A percentile compares a stretch with the other conserved stretches of the same genome.
These are phyloP conservation scores for Diarsia brunnea DNA, from an alignment of 2,888 invertebrate genomes.

Conservation along the genomic window DNA sequence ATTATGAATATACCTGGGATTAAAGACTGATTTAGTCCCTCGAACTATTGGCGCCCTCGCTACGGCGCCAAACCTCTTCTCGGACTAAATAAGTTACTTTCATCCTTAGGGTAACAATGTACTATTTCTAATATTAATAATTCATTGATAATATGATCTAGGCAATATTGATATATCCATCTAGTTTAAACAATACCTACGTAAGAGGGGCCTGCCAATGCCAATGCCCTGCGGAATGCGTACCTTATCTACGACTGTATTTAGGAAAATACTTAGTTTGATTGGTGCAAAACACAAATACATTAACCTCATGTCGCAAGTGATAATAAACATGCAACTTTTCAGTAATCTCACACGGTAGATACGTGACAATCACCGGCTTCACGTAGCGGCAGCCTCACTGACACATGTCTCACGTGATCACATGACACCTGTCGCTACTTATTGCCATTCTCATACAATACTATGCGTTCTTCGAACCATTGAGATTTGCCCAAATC, in stretches of 20 bases:
- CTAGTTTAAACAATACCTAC: conserved; percentile 29
- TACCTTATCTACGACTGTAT: neutral
- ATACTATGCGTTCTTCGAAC: neutral
- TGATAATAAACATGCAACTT: conserved; percentile 8
- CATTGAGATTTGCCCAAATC: neutral
- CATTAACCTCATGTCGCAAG: conserved; percentile 3
- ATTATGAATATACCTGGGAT: too few relatives aligned
- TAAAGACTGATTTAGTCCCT: too few relatives aligned
- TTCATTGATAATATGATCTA: conserved; percentile 51
- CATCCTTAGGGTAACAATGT: too few relatives aligned
- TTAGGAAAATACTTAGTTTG: neutral
- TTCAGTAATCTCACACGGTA: conserved; percentile 26
- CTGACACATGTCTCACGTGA: conserved; percentile 38
- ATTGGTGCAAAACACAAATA: neutral
- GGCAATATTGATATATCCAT: conserved; percentile 18
- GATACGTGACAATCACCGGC: conserved; percentile 16
- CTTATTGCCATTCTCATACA: conserved; percentile 22
- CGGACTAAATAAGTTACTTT: too few relatives aligned
- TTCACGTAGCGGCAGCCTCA: neutral
- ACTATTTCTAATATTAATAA: conserved; percentile 62
- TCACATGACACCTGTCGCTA: conserved; percentile 45
- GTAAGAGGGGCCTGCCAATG: neutral
- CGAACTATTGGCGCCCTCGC: too few relatives aligned
- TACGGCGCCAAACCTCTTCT: too few relatives aligned
- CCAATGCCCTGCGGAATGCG: neutral